A percentile compares a stretch with the other conserved stretches of the same genome.
Evolutionary conservation across 2,888 invertebrate genomes (phyloP).

Genomic region (Ferdinandea cuprea): DNA sequence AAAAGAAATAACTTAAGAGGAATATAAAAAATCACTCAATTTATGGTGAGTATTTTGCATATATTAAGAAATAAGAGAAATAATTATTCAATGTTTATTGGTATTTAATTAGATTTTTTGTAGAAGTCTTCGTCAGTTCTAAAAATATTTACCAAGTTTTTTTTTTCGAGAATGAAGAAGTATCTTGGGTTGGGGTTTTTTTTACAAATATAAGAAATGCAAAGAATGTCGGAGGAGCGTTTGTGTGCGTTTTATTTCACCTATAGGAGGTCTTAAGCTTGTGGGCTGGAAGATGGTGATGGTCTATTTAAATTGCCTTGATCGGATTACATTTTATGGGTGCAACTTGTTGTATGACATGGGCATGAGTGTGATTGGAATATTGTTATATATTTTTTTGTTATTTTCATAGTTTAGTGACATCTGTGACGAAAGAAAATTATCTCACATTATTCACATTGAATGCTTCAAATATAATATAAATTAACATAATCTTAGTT

Average conservation of each 20-base stretch:
- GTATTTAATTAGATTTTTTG: slow-evolving; percentile 47
- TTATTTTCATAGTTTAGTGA: neutral
- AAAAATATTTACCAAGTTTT: slow-evolving; percentile 28
- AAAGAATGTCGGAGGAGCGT: neutral
- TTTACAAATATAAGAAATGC: neutral
- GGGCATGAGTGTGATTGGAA: neutral
- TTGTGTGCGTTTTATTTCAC: neutral
- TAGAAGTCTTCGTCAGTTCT: slow-evolving; percentile 37
- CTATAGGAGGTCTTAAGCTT: neutral
- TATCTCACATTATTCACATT: too few relatives aligned
- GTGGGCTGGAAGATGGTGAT: neutral
- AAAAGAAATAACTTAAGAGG: slow-evolving; percentile 18
- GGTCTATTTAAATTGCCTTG: neutral
- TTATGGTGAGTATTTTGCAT: slow-evolving; percentile 74
- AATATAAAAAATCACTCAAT: slow-evolving; percentile 69
- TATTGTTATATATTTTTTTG: neutral
- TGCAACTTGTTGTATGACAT: slow-evolving; percentile 4
- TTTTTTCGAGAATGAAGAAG: neutral
- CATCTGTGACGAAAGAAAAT: too few relatives aligned
- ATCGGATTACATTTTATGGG: neutral
- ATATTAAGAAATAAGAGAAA: slow-evolving; percentile 31
- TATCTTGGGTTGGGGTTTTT: too few relatives aligned
- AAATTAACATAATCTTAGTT: too few relatives aligned
- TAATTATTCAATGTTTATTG: slow-evolving; percentile 56
- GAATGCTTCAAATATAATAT: too few relatives aligned